These are phyloP conservation scores for Drosophila eugracilis DNA, from an alignment of 1,140 invertebrate species.

Conservation along the genomic window DNA sequence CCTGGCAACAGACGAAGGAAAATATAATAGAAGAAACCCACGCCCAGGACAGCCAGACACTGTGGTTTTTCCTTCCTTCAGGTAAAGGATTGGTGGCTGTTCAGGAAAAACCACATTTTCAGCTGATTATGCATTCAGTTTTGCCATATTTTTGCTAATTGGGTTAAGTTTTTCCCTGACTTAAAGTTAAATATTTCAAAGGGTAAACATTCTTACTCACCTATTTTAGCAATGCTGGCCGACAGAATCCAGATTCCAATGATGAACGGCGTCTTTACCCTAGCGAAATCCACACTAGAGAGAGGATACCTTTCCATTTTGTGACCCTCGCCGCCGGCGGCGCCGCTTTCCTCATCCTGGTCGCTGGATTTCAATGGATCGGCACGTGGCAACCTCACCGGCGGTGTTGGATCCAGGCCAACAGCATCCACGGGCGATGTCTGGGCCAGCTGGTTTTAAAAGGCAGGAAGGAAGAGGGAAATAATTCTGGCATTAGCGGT, in stretches of 20 bases:
- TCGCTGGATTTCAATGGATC: slow-evolving; percentile 33
- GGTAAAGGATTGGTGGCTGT: slow-evolving; percentile 13
- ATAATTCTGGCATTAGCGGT: slow-evolving; percentile 29
- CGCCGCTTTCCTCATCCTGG: slow-evolving; percentile 9
- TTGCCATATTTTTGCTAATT: slow-evolving; percentile 3
- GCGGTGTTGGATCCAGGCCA: neutral
- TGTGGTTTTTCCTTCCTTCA: slow-evolving; percentile 6
- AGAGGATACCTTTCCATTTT: slow-evolving; percentile 88
- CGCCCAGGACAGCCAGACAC: slow-evolving; percentile 17
- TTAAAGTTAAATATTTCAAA: neutral
- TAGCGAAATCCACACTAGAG: slow-evolving; percentile 92
- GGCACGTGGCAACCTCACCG: slow-evolving; percentile 24
- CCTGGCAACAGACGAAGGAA: slow-evolving; percentile 36
- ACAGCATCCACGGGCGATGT: slow-evolving; percentile 12
- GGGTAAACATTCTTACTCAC: slow-evolving; percentile 87
- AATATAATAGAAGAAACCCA: slow-evolving; percentile 18
- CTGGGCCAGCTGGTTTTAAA: slow-evolving; percentile 36
- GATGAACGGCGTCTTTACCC: slow-evolving; percentile 96
- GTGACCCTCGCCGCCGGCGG: slow-evolving; percentile 33
- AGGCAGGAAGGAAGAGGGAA: slow-evolving; percentile 16
- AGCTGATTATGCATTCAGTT: slow-evolving; percentile 18
- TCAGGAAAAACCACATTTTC: slow-evolving; percentile 19
- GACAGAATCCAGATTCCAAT: slow-evolving; percentile 98
- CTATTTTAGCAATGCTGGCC: slow-evolving; percentile 97
- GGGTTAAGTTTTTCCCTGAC: no score